Base-by-base conservation (phyloP, 2,888 invertebrate species). In the Elegia similella region DNA sequence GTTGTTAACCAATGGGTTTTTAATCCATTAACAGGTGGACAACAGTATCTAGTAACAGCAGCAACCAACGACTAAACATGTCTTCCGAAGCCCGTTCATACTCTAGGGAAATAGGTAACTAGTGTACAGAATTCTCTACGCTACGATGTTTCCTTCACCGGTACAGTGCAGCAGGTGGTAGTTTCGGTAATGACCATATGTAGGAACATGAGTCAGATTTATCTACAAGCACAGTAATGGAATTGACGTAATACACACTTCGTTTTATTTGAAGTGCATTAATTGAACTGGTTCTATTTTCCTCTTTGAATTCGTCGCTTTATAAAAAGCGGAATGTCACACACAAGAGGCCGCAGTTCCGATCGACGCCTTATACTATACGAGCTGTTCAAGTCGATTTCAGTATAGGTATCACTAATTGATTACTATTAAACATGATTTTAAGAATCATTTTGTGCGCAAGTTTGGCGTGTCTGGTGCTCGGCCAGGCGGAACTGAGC, bases 401-500 rank as follows among this genome's bases (percentile, higher is more conserved):
- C 30, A 10, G 12, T 34, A 10, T 10, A 34, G 12, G 12, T 0
- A 2, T 12, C 7, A 34, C 10, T 34, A 34, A 6, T 32, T 8
- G 7, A 6, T 10, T 34, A 34, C 12, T 6, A 34, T 12, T 12
- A 23, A 23, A 23, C 23, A 60, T 62, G 62, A 50, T 59, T n/a
- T 7, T 16, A 1, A 57, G 29, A 50, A 23, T 46, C n/a, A 8
- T 57, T 15, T 7, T 59, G 10, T 2, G 47, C 2, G 16, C 54
- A 7, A 42, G 32, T n/a, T 7, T 61, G 30, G 29, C 54, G 17
- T 23, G 56, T 8, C 55, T 56, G 7, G 56, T 57, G 55, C 53
- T 30, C 53, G 60, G 62, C 10, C 74, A 73, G 44, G 52, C 65
- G 7, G 71, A 73, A 48, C 62, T 56, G 59, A 61, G 59, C 43